A percentile compares a stretch with the other conserved stretches of the same genome.
These are phyloP conservation scores for Empis stercorea DNA, from an alignment of 2,888 invertebrate species.

Conservation along the genomic window DNA sequence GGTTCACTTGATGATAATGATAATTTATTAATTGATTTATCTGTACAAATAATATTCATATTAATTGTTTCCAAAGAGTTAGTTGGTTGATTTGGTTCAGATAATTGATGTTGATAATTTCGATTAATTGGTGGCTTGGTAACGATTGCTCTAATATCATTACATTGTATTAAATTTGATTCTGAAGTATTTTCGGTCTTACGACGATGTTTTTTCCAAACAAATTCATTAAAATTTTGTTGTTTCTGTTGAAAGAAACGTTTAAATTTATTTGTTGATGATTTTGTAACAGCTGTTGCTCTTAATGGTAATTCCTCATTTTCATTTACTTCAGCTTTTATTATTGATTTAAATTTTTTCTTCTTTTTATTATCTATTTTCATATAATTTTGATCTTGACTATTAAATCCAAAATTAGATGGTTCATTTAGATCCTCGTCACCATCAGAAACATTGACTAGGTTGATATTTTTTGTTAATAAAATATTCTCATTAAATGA, in stretches of 20 bases:
- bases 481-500: too few species aligned
- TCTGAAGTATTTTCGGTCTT: background rate
- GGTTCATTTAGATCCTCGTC: background rate
- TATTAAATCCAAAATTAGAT: too few species aligned
- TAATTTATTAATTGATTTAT: background rate
- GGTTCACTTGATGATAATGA: conserved; percentile 1
- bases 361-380: background rate
- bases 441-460: conserved; percentile 3
- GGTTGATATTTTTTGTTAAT: background rate
- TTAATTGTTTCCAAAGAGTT: too few species aligned
- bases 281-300: background rate
- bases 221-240: conserved; percentile 7
- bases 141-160: background rate
- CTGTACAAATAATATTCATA: too few species aligned
- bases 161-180: background rate
- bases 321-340: too few species aligned
- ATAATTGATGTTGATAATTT: background rate
- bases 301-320: background rate
- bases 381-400: background rate
- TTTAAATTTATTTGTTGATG: conserved; percentile 4
- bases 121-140: background rate
- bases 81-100: background rate
- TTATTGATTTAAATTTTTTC: background rate
- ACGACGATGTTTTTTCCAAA: conserved; percentile 5
- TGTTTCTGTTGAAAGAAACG: conserved; percentile 3